These are phyloP conservation scores for Perca fluviatilis DNA, from an alignment of 2,113 vertebrate species.

Conservation along the genomic window DNA sequence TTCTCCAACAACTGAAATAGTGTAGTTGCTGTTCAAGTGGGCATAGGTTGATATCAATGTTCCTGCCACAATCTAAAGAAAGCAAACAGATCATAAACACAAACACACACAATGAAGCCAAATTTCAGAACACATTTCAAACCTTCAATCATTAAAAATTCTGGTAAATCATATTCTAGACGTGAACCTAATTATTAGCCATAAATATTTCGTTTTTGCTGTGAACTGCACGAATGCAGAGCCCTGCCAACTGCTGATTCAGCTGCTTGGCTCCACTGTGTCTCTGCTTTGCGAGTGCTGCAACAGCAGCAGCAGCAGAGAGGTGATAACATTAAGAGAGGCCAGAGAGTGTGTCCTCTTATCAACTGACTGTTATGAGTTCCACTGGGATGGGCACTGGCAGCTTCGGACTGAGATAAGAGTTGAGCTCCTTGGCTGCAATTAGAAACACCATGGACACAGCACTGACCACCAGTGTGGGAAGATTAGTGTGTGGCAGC, in stretches of 20 bases:
- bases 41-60: slow-evolving; percentile 89
- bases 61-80: slow-evolving; percentile 89
- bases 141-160: slow-evolving; percentile 48
- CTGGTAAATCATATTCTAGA: slow-evolving; percentile 46
- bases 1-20: slow-evolving; percentile 89
- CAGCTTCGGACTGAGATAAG: slow-evolving; percentile 83
- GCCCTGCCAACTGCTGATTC: slow-evolving; percentile 59
- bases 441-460: slow-evolving; percentile 88
- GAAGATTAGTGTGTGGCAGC: slow-evolving; percentile 86
- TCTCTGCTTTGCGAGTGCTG: slow-evolving; percentile 49
- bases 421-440: slow-evolving; percentile 90
- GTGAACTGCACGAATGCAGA: slow-evolving; percentile 55
- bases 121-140: slow-evolving; percentile 1
- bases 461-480: slow-evolving; percentile 87
- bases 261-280: slow-evolving; percentile 57
- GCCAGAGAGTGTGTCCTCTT: slow-evolving; percentile 43
- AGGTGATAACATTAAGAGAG: slow-evolving; percentile 27
- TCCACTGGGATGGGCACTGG: slow-evolving; percentile 93
- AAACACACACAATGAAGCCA: slow-evolving; percentile 2
- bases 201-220: slow-evolving; percentile 52
- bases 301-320: slow-evolving; percentile 62
- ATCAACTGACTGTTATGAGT: slow-evolving; percentile 89
- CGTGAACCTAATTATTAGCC: slow-evolving; percentile 68
- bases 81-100: slow-evolving; percentile 4
- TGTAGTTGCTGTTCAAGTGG: slow-evolving; percentile 81